Conservation (phyloP, 2,888 invertebrate genomes). For the Polyploca ridens region DNA sequence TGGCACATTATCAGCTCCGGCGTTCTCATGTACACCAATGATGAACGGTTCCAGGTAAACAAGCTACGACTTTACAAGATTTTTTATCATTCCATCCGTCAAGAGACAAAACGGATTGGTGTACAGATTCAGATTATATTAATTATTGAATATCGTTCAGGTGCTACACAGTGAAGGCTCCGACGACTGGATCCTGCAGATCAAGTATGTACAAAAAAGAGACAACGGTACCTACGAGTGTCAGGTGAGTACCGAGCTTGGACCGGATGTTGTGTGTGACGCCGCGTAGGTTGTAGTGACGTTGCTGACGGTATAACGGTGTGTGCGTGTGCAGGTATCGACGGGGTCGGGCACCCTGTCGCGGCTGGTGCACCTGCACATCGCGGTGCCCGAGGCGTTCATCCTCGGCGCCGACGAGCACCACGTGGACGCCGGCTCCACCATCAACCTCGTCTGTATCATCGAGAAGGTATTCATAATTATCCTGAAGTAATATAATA, state of each 20-base stretch:
- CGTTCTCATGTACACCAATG: slow-evolving; percentile 95
- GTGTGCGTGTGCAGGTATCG: slow-evolving; percentile 87
- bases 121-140: not conserved
- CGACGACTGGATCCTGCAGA: slow-evolving; percentile 96
- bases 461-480: slow-evolving; percentile 90
- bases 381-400: slow-evolving; percentile 95
- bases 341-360: slow-evolving; percentile 93
- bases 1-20: slow-evolving; percentile 97
- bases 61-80: no score
- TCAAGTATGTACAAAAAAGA: slow-evolving; percentile 95
- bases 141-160: slow-evolving; percentile 35
- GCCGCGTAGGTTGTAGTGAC: not conserved
- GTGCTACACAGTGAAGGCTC: slow-evolving; percentile 93
- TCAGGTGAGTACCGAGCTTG: slow-evolving; percentile 84
- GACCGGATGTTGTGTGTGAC: not conserved
- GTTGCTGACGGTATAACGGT: not conserved
- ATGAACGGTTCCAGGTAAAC: slow-evolving; percentile 89
- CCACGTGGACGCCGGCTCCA: slow-evolving; percentile 95
- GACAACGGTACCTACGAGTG: slow-evolving; percentile 97
- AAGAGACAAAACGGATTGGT: no score
- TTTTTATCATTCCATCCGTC: no score
- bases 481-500: no score
- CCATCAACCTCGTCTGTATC: slow-evolving; percentile 95
- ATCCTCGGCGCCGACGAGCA: slow-evolving; percentile 94
- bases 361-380: slow-evolving; percentile 94